Conservation (phyloP, 1,140 invertebrate genomes). For the Zaprionus africanus region DNA sequence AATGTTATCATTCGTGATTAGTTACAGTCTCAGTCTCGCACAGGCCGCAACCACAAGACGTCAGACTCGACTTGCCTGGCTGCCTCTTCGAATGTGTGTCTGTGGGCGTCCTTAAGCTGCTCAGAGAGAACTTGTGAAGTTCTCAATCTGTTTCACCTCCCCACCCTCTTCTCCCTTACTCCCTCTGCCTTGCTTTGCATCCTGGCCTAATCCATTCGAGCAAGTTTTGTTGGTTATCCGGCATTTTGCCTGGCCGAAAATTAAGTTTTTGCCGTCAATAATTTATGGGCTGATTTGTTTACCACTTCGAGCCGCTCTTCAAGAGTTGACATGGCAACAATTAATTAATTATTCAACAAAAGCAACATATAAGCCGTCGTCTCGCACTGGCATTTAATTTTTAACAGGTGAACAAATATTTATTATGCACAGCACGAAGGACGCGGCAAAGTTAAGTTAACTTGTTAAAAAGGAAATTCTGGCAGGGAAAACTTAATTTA, state of each 20-base stretch:
- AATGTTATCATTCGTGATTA: slow-evolving; percentile 83
- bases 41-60: slow-evolving; percentile 52
- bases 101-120: slow-evolving; percentile 20
- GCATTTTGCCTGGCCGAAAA: slow-evolving; percentile 42
- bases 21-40: slow-evolving; percentile 76
- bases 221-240: slow-evolving; percentile 21
- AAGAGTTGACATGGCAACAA: slow-evolving; percentile 55
- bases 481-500: neutral
- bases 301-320: slow-evolving; percentile 32
- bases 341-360: slow-evolving; percentile 45
- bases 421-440: slow-evolving; percentile 2
- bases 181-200: slow-evolving; percentile 1
- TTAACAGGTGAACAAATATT: slow-evolving; percentile 13
- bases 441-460: no score
- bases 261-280: slow-evolving; percentile 60
- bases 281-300: slow-evolving; percentile 54
- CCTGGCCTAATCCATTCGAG: slow-evolving; percentile 24
- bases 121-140: neutral
- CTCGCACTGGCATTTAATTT: slow-evolving; percentile 10
- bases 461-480: no score
- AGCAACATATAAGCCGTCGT: slow-evolving; percentile 2
- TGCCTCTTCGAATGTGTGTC: slow-evolving; percentile 5
- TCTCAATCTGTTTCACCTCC: neutral
- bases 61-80: slow-evolving; percentile 24
- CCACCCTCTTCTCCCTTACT: neutral